These are phyloP conservation scores for Parambassis ranga DNA, from an alignment of 2,797 vertebrate species.

Conservation along the genomic window DNA sequence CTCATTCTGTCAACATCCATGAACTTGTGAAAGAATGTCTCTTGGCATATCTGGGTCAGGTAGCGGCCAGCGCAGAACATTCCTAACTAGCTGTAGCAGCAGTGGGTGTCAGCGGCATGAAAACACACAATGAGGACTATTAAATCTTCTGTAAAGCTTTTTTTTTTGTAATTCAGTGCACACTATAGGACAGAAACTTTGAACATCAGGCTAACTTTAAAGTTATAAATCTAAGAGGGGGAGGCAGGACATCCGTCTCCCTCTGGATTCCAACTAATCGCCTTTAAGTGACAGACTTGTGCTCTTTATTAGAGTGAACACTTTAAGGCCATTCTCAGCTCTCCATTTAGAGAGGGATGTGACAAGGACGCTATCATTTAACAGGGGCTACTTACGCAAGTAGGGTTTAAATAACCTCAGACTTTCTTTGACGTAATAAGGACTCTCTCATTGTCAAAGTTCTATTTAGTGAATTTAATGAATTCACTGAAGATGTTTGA, in stretches of 20 bases:
- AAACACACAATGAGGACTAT: background rate
- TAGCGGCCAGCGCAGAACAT: constrained; percentile 17
- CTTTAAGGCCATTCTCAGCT: background rate
- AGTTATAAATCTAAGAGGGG: constrained; percentile 1
- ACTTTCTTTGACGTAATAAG: too few relatives aligned
- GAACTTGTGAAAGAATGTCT: constrained; percentile 52
- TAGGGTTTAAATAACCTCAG: too few relatives aligned
- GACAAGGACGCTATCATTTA: constrained; percentile 14
- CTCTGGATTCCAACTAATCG: constrained; percentile 14
- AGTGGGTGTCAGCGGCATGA: background rate
- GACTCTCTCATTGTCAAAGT: too few relatives aligned
- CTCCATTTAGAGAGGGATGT: background rate
- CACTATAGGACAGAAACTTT: constrained; percentile 5
- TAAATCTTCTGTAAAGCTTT: too few relatives aligned
- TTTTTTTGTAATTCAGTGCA: background rate
- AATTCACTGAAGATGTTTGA: too few relatives aligned
- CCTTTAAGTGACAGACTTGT: constrained; percentile 14
- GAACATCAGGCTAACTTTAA: background rate
- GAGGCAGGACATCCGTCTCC: background rate
- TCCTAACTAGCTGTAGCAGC: constrained; percentile 11
- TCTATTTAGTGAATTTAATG: too few relatives aligned
- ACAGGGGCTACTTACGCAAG: background rate
- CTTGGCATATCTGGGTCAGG: constrained; percentile 66
- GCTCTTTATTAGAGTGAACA: constrained; percentile 3
- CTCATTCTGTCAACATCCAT: constrained; percentile 34